A percentile compares a stretch with the other conserved stretches of the same genome.
These are phyloP conservation scores for Acleris sparsana DNA, from an alignment of 2,888 invertebrate genomes.

Conservation along the genomic window DNA sequence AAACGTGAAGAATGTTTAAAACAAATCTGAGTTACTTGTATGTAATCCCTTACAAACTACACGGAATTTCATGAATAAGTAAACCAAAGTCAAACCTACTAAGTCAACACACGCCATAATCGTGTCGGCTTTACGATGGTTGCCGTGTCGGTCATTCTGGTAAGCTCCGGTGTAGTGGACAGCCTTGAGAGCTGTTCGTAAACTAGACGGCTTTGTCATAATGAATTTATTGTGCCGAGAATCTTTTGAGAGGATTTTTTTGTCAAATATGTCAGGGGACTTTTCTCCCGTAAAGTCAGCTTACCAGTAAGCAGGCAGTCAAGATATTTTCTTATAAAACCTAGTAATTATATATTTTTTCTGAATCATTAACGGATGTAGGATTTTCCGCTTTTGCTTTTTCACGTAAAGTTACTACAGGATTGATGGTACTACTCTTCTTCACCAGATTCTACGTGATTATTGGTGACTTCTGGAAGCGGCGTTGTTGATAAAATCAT, in stretches of 20 bases:
- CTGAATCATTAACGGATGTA: too few relatives aligned
- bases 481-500: too few relatives aligned
- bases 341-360: background rate
- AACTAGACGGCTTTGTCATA: slow-evolving; percentile 48
- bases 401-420: too few relatives aligned
- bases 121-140: slow-evolving; percentile 32
- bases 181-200: slow-evolving; percentile 36
- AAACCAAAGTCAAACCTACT: slow-evolving; percentile 1
- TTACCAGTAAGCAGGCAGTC: background rate
- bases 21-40: too few relatives aligned
- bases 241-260: slow-evolving; percentile 6
- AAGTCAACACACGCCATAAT: slow-evolving; percentile 13
- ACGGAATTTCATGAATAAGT: background rate
- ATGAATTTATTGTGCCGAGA: slow-evolving; percentile 63
- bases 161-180: slow-evolving; percentile 37
- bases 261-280: background rate
- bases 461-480: too few relatives aligned
- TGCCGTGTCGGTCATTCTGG: slow-evolving; percentile 31
- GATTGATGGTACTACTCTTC: too few relatives aligned
- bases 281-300: background rate
- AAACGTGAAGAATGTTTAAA: too few relatives aligned
- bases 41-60: background rate
- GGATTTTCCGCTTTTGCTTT: too few relatives aligned
- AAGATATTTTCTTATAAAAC: background rate
- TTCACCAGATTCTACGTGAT: too few relatives aligned